Conservation (phyloP, 2,113 vertebrate species). For the Excalfactoria chinensis region DNA sequence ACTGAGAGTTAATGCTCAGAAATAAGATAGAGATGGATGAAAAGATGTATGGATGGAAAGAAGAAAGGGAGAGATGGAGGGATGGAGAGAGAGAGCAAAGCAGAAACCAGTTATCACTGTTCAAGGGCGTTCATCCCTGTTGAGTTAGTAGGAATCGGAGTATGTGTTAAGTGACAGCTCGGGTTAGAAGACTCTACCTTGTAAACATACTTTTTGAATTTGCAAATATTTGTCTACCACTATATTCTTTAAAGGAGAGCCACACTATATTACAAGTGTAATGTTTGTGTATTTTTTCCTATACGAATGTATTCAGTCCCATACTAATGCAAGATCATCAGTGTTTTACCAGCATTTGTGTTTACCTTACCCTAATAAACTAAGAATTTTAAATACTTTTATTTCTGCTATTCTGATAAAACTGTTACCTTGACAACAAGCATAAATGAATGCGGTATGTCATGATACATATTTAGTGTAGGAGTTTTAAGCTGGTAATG, state of each 20-base stretch:
- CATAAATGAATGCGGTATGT: background rate
- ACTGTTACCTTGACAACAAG: slow-evolving; percentile 44
- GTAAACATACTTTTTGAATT: background rate
- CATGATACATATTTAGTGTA: background rate
- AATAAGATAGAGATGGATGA: background rate
- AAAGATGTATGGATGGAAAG: too few species aligned
- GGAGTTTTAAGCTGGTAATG: background rate
- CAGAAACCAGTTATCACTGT: background rate
- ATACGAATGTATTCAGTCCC: background rate
- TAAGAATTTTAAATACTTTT: slow-evolving; percentile 16
- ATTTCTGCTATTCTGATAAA: slow-evolving; percentile 30
- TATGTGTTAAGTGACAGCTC: background rate
- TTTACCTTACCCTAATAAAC: background rate
- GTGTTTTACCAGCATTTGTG: background rate
- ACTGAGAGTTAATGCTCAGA: slow-evolving; percentile 6
- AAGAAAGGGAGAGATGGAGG: background rate
- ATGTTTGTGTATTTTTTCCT: background rate
- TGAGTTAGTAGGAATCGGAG: background rate
- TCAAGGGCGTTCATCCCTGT: background rate
- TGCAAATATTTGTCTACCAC: background rate
- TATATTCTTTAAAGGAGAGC: background rate
- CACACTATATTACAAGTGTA: background rate
- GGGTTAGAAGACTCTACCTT: background rate
- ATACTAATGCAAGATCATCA: background rate
- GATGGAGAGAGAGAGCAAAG: background rate